These are phyloP conservation scores for Drosophila ogumai DNA, from an alignment of 1,140 invertebrate genomes.

Conservation along the genomic window DNA sequence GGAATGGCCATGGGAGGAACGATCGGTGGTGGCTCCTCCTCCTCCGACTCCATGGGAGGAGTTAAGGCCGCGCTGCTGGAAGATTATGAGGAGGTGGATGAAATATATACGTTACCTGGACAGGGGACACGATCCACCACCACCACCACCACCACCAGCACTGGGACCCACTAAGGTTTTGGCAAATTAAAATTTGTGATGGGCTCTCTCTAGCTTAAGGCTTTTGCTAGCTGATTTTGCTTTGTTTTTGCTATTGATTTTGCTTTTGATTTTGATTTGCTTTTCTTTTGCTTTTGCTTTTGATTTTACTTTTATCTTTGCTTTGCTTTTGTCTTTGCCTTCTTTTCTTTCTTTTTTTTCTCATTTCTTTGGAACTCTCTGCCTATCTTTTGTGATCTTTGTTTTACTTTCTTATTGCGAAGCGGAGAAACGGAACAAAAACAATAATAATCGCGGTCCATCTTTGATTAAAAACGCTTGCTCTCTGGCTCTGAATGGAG, in stretches of 20 bases:
- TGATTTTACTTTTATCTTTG: constrained; percentile 8
- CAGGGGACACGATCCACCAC: not conserved
- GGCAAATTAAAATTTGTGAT: constrained; percentile 83
- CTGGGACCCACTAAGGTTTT: constrained; percentile 36
- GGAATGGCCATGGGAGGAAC: constrained; percentile 16
- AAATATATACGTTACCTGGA: constrained; percentile 29
- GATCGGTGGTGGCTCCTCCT: constrained; percentile 6
- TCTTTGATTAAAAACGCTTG: constrained; percentile 85
- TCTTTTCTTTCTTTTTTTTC: constrained; percentile 4
- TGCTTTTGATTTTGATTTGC: not conserved
- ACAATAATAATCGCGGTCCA: constrained; percentile 58
- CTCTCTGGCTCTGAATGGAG: constrained; percentile 52
- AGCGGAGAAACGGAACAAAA: constrained; percentile 55
- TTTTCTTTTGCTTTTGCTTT: constrained; percentile 25
- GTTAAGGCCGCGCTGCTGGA: constrained; percentile 39
- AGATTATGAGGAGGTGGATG: not conserved
- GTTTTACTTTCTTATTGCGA: constrained; percentile 23
- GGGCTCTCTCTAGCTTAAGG: constrained; percentile 65
- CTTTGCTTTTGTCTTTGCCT: constrained; percentile 32
- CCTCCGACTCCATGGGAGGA: constrained; percentile 12
- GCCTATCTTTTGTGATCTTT: not conserved
- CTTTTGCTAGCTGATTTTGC: constrained; percentile 3
- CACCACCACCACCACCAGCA: constrained; percentile 7
- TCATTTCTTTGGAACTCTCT: not conserved
- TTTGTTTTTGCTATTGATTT: constrained; percentile 9